Evolutionary conservation across 2,113 vertebrate species (phyloP).

Genomic region (Pterophyllum scalare): DNA sequence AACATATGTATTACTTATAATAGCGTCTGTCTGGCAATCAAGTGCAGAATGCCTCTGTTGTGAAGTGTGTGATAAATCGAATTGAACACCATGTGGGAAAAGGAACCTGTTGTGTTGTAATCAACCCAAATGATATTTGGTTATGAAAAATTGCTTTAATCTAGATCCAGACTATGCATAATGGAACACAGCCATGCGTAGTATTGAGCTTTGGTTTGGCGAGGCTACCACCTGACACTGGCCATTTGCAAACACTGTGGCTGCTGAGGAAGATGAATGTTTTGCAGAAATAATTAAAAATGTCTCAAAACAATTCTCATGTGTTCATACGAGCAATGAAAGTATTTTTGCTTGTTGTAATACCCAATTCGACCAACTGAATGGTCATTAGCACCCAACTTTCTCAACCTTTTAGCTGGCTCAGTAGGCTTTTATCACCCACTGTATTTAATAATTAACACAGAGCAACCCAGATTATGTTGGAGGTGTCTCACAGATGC

Average conservation of each 20-base stretch:
- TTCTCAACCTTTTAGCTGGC: neutral
- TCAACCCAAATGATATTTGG: slow-evolving; percentile 58
- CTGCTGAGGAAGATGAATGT: slow-evolving; percentile 33
- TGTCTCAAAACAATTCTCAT: neutral
- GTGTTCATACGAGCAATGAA: neutral
- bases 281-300: slow-evolving; percentile 9
- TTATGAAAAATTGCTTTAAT: slow-evolving; percentile 72
- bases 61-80: slow-evolving; percentile 45
- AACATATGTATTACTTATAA: slow-evolving; percentile 42
- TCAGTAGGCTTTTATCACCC: too few species aligned
- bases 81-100: slow-evolving; percentile 23
- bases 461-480: neutral
- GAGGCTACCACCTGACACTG: slow-evolving; percentile 3
- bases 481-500: neutral
- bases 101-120: slow-evolving; percentile 50
- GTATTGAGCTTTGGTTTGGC: slow-evolving; percentile 24
- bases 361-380: neutral
- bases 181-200: slow-evolving; percentile 58
- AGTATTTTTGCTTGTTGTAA: too few species aligned
- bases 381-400: neutral
- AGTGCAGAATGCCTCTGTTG: slow-evolving; percentile 20
- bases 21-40: slow-evolving; percentile 21
- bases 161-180: slow-evolving; percentile 56
- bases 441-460: neutral
- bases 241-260: slow-evolving; percentile 25